Base-by-base conservation (phyloP, 2,113 vertebrate genomes). In the Takifugu bimaculatus region DNA sequence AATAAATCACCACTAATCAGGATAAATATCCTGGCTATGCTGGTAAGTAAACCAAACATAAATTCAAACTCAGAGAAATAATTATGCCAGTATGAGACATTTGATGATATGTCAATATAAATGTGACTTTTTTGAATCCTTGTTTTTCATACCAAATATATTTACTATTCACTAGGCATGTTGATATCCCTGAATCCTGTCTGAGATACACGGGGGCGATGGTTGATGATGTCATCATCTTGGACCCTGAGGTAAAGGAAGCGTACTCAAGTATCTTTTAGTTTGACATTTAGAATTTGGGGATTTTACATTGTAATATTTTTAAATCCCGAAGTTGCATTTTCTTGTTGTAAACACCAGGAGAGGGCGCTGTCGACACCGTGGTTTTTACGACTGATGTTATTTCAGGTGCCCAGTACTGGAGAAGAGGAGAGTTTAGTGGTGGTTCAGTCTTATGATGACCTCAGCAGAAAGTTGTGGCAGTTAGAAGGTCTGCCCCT, bases 391-490 rank as follows among this genome's bases (percentile, higher is more conserved):
- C 35, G 2, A 20, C 1, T 50, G 58, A 1, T 80, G 14, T 2
- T 1, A 39, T 4, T 29, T 11, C 50, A 92, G 91, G 65, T 74
- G 9, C 10, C 62, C 0, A 48, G 89, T 48, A 95, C 93, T 0
- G 96, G 96, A 0, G 95, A 99, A 78, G 97, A 99, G 79, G 92
- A 91, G 68, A 89, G 93, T 81, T 85, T 94, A 57, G 76, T 45
- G 0, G 85, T 92, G 0, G 72, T 98, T 39, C 92, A 95, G 76
- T 91, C 93, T 12, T 99, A 91, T 0, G 95, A 99, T 15, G 96
- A 98, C 79, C 87, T 99, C 67, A 97, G 95, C 74, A 93, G 93
- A 61, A 93, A 95, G 72, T 85, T 99, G 2, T 98, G 97, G 96
- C 88, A 77, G 6, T 86, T 98, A 70, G 91, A 94, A 50, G 94